Conservation (phyloP, 2,888 invertebrate genomes). For the Morpho deidamia region DNA sequence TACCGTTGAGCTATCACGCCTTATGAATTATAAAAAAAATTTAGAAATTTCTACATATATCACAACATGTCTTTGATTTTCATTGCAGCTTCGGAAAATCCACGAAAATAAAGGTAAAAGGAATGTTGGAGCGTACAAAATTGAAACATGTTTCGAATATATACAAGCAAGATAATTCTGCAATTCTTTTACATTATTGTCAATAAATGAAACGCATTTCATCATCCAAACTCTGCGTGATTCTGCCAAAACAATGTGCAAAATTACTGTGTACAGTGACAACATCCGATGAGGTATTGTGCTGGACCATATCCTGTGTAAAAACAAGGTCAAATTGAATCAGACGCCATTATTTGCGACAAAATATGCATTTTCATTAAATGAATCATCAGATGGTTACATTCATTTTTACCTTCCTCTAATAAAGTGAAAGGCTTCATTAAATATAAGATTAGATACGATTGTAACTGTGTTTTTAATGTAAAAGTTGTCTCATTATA, state of each 20-base stretch:
- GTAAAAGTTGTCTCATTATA: no score
- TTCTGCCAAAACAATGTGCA: conserved; percentile 17
- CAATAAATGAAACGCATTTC: background rate
- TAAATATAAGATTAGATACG: background rate
- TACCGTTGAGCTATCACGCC: no score
- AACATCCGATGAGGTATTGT: conserved; percentile 25
- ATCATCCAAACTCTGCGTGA: conserved; percentile 1
- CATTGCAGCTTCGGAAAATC: no score
- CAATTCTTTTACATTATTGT: conserved; percentile 6
- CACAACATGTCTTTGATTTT: no score
- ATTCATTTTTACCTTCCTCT: background rate
- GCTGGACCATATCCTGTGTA: conserved; percentile 23
- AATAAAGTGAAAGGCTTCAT: background rate
- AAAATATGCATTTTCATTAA: conserved; percentile 8
- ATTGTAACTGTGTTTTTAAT: background rate
- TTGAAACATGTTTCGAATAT: no score
- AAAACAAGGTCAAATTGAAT: conserved; percentile 25
- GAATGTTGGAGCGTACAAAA: no score
- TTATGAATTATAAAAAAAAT: no score
- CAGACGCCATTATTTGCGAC: conserved; percentile 15
- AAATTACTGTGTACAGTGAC: conserved; percentile 10
- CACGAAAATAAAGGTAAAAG: no score
- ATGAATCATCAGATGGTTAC: background rate
- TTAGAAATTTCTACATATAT: no score
- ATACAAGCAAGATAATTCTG: background rate